A percentile compares a stretch with the other conserved stretches of the same genome.
These are phyloP conservation scores for Muraenolepis orangiensis DNA, from an alignment of 2,797 vertebrate genomes.

Conservation along the genomic window DNA sequence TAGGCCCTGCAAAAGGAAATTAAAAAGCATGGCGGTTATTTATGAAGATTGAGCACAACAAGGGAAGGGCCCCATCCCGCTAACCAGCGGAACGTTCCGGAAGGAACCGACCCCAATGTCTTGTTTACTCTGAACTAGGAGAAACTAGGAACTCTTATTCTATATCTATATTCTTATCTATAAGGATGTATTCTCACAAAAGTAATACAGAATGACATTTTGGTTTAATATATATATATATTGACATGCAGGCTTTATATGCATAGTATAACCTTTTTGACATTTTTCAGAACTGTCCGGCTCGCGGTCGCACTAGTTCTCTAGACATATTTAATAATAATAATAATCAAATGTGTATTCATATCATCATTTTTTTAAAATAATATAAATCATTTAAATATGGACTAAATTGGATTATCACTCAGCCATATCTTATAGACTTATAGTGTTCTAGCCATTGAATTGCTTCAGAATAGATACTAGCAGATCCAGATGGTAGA, in stretches of 20 bases:
- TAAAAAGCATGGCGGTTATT: slow-evolving; percentile 66
- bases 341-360: background rate
- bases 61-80: slow-evolving; percentile 37
- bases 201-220: background rate
- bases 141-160: background rate
- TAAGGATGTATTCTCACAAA: background rate
- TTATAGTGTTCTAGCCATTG: too few relatives aligned
- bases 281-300: background rate
- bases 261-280: background rate
- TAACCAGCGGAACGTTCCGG: background rate
- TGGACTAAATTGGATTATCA: too few relatives aligned
- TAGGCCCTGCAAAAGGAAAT: slow-evolving; percentile 62
- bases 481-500: too few relatives aligned
- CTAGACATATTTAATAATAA: too few relatives aligned
- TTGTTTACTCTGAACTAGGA: too few relatives aligned
- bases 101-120: background rate
- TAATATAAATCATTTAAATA: too few relatives aligned
- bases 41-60: slow-evolving; percentile 67
- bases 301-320: too few relatives aligned
- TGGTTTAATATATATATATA: background rate
- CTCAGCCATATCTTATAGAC: too few relatives aligned
- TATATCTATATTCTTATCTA: background rate
- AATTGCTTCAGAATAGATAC: too few relatives aligned
- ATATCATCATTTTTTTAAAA: background rate
- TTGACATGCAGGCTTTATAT: background rate